These are phyloP conservation scores for Borostomias antarcticus DNA, from an alignment of 2,797 vertebrate genomes.

Conservation along the genomic window DNA sequence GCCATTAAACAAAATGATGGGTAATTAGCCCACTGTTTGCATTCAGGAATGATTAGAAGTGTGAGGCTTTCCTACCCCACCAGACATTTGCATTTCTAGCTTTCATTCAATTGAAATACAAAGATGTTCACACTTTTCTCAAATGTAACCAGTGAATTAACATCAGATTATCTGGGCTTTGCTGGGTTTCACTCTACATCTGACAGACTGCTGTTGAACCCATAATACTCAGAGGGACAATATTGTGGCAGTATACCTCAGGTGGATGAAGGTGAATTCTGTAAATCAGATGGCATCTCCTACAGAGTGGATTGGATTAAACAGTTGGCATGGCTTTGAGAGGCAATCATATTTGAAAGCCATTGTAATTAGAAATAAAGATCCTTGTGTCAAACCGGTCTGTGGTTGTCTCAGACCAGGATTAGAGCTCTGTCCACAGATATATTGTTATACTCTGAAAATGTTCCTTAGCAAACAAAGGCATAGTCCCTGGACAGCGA, in stretches of 20 bases:
- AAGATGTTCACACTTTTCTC: slow-evolving; percentile 2
- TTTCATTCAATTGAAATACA: background rate
- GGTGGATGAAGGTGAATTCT: background rate
- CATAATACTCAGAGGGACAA: background rate
- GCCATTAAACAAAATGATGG: slow-evolving; percentile 67
- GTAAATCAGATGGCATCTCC: background rate
- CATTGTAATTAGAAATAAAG: slow-evolving; percentile 25
- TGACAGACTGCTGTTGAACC: no score
- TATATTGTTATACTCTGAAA: slow-evolving; percentile 25
- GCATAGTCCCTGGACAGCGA: slow-evolving; percentile 23
- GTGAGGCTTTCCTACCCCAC: slow-evolving; percentile 32
- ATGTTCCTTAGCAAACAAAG: slow-evolving; percentile 49
- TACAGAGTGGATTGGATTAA: background rate
- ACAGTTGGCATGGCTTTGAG: slow-evolving; percentile 9
- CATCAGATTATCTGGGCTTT: no score
- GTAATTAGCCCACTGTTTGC: slow-evolving; percentile 59
- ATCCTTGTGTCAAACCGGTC: slow-evolving; percentile 3
- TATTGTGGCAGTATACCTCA: background rate
- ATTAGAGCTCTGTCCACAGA: background rate
- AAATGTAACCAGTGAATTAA: no score
- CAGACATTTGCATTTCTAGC: slow-evolving; percentile 15
- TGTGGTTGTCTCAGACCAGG: slow-evolving; percentile 6
- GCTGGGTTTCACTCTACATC: no score
- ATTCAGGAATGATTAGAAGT: slow-evolving; percentile 23
- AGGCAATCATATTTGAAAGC: slow-evolving; percentile 23